phyloP scores from a whole-genome alignment of 53 echinoderm and acorn worm genomes.

The Echinometra lucunter region DNA sequence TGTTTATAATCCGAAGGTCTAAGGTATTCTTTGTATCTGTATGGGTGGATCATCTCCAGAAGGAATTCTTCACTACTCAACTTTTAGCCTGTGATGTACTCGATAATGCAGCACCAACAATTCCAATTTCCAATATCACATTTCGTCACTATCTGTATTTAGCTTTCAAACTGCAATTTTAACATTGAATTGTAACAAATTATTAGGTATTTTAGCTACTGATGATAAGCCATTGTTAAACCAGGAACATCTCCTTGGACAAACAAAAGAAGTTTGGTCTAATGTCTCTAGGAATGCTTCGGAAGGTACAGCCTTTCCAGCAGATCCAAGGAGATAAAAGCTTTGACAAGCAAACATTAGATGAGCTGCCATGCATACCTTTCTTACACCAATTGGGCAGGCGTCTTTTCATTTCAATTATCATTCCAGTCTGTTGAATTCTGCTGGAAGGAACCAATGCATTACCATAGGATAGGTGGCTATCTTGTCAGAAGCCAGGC shows the following conservation, averaged over 20 bases:
- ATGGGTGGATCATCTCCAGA: background rate
- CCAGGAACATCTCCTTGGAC: no score
- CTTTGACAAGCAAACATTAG: constrained; percentile 54
- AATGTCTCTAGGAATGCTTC: constrained; percentile 5
- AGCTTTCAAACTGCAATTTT: background rate
- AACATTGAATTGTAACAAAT: background rate
- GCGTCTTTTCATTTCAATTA: constrained; percentile 62
- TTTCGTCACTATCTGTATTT: background rate
- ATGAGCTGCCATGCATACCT: constrained; percentile 44
- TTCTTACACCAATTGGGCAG: constrained; percentile 17
- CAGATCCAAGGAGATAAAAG: constrained; percentile 35
- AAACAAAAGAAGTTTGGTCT: constrained; percentile 26
- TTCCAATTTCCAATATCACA: background rate
- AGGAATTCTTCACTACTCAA: background rate
- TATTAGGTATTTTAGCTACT: background rate
- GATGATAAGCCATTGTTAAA: background rate
- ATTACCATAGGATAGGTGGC: constrained; percentile 42
- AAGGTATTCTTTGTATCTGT: constrained; percentile 39
- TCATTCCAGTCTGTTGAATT: constrained; percentile 40
- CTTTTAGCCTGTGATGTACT: background rate
- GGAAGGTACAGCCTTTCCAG: background rate
- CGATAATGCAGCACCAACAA: background rate
- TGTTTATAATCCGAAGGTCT: constrained; percentile 51
- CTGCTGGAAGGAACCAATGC: constrained; percentile 34
- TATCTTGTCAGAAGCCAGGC: background rate